Evolutionary conservation across 2,113 vertebrate genomes (phyloP), one percentile per base, ranked within the genome.

Genomic region (Ptilorrhoa leucosticta): DNA sequence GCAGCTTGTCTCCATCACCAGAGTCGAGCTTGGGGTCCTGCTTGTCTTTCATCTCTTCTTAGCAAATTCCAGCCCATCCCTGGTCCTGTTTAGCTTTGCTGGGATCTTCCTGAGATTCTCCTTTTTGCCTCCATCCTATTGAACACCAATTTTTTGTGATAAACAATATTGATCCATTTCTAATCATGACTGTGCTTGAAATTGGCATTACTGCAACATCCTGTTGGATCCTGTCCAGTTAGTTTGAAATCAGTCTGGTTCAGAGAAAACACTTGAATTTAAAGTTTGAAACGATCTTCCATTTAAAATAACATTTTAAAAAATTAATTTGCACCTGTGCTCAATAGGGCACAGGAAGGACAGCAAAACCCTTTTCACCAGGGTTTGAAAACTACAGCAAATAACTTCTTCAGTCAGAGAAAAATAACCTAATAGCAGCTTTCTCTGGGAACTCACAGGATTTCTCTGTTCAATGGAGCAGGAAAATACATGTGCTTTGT

Each of bases 401-500:
- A 54, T 50, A 47, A 85, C 37, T 87, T 44, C 48, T 83, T 47
- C 70, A 64, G 64, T 24, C 75, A 65, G 91, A 94, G 88, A 88
- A 90, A 91, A 91, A 91, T 69, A 70, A 87, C 26, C 35, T 84
- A 85, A 95, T 69, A 83, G 76, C 58, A 79, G 30, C 76, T 90
- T 93, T 88, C 84, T 81, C 12, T 72, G 70, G 83, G 89, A 93
- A 90, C 80, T 81, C 81, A 72, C 31, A 71, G 64, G 33, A 83
- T 89, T 87, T 90, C 63, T 82, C 65, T 84, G 57, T 85, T 96
- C 94, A 96, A 2, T 12, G 19, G 82, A 66, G 58, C 13, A 2
- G 95, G 92, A 95, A 96, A 95, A 93, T 75, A 53, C 75, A 84
- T 44, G 66, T 78, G 80, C 87, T 91, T 84, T 56, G 48, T 68